Evolutionary conservation across 2,888 invertebrate species (phyloP), one percentile per base, ranked within the genome.

Genomic region (Macaria notata): DNA sequence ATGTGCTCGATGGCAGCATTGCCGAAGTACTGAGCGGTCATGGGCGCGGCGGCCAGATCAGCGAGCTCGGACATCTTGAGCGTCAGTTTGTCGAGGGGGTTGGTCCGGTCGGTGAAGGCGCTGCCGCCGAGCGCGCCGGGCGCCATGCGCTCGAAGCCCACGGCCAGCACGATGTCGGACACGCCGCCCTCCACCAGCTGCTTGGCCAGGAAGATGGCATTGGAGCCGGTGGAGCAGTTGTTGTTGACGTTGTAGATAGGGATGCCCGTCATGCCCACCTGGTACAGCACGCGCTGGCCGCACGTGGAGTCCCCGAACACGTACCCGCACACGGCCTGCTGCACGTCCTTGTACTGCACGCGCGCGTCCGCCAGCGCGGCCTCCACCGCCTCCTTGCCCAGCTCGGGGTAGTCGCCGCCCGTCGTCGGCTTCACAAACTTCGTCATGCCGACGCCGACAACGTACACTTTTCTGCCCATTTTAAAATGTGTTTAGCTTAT

Each of bases 121-220:
- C 94, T 85, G 0, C 94, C 86, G 9, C 94, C 89, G 8, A 99
- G 91, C 0, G 99, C 98, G 0, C 99, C 99, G 9, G 94, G 93
- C 68, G 98, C 95, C 99, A 99, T 99, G 88, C 99, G 99, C 80
- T 99, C 99, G 83, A 99, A 99, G 4, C 99, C 99, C 36, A 99
- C 88, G 1, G 98, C 99, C 56, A 99, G 87, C 0, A 97, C 95
- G 76, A 99, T 97, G 71, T 98, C 96, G 9, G 95, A 94, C 72
- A 94, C 92, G 8, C 98, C 98, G 62, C 96, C 95, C 86, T 98
- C 96, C n/a, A 99, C 92, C 29, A 98, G 93, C 84, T 99, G 98
- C 79, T 98, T 98, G 0, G 95, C 98, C 75, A 99, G 91, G 76
- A 95, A 94, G 3, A 99, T 84, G 0, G 99, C 99, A 54, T 96